These are phyloP conservation scores for Halcyon badia DNA, from an alignment of 2,797 vertebrate genomes.

Conservation along the genomic window DNA sequence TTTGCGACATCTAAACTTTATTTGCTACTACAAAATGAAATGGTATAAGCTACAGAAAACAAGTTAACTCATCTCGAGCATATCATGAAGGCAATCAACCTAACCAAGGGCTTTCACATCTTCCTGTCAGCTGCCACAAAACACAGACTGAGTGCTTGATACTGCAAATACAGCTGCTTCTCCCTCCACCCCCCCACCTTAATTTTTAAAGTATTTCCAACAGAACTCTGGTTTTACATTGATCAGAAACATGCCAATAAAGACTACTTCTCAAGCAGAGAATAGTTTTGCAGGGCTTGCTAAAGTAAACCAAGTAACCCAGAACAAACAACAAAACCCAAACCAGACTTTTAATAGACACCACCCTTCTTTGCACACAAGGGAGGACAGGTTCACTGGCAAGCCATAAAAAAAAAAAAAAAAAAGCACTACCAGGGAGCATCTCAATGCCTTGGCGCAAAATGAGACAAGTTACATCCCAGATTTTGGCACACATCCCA, in stretches of 20 bases:
- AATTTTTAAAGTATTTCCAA: not conserved
- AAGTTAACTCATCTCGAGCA: not conserved
- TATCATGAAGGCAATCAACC: slow-evolving; percentile 19
- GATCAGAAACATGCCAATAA: not conserved
- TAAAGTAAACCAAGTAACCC: not conserved
- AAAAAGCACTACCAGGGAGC: not conserved
- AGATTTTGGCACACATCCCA: not conserved
- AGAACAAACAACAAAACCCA: not conserved
- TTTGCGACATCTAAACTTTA: slow-evolving; percentile 28
- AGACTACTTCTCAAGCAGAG: not conserved
- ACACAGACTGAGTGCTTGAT: not conserved
- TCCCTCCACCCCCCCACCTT: no score
- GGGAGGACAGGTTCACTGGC: not conserved
- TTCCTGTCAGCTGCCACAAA: not conserved
- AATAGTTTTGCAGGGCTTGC: not conserved
- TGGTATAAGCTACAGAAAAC: not conserved
- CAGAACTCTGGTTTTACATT: not conserved
- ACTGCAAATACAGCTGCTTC: not conserved
- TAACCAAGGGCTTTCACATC: not conserved
- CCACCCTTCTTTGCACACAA: not conserved
- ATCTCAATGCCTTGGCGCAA: not conserved
- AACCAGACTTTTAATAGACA: not conserved
- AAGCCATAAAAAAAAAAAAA: not conserved
- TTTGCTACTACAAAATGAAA: slow-evolving; percentile 47
- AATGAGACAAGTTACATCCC: not conserved